Conservation (phyloP, 2,888 invertebrate genomes). For the Sarcophaga rosellei region DNA sequence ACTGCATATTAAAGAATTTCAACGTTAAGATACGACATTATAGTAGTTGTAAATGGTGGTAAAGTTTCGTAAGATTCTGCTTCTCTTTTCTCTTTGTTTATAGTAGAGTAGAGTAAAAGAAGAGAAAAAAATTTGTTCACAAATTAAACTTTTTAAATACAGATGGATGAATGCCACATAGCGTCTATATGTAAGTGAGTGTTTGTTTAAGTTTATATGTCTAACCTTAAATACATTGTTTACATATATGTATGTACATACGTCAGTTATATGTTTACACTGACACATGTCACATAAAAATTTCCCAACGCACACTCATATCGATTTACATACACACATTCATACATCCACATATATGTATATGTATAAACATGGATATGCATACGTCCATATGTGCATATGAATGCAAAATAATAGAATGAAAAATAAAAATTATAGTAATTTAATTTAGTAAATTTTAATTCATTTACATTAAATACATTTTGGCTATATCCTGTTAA, state of each 20-base stretch:
- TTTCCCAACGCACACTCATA: too few species aligned
- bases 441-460: too few species aligned
- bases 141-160: neutral
- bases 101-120: neutral
- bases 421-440: too few species aligned
- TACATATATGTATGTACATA: neutral
- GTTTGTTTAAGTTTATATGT: conserved; percentile 19
- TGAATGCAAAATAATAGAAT: too few species aligned
- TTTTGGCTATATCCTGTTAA: too few species aligned
- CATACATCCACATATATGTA: neutral
- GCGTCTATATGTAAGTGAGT: neutral
- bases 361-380: too few species aligned
- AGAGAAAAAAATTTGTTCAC: conserved; percentile 6
- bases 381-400: too few species aligned
- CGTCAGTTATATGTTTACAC: neutral
- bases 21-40: conserved; percentile 21
- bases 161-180: neutral
- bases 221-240: conserved; percentile 29
- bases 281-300: too few species aligned
- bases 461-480: too few species aligned
- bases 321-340: neutral
- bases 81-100: conserved; percentile 7
- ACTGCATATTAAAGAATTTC: neutral
- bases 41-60: conserved; percentile 31
- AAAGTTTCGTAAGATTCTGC: conserved; percentile 34